A percentile compares a stretch with the other conserved stretches of the same genome.
phyloP scores from a whole-genome alignment of 1,140 invertebrate species.

The Xylocopa sonorina region DNA sequence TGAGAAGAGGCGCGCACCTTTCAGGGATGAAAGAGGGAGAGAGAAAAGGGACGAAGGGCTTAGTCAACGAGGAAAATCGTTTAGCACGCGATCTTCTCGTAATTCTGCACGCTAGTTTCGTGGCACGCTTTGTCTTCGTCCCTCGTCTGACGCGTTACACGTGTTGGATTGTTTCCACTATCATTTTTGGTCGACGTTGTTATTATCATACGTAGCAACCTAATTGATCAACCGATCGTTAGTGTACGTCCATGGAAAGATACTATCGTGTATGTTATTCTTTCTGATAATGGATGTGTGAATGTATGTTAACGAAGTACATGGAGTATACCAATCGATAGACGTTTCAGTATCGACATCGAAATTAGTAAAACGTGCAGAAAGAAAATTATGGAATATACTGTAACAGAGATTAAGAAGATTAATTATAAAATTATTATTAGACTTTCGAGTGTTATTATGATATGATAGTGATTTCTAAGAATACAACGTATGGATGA shows the following conservation, averaged over 20 bases:
- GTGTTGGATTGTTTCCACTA: slow-evolving; percentile 60
- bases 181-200: slow-evolving; percentile 40
- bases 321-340: too few species aligned
- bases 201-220: slow-evolving; percentile 56
- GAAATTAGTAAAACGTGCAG: too few species aligned
- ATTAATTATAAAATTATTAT: too few species aligned
- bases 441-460: too few species aligned
- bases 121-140: slow-evolving; percentile 65
- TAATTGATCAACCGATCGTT: slow-evolving; percentile 74
- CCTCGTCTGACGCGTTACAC: slow-evolving; percentile 61
- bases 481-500: too few species aligned
- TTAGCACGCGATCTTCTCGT: slow-evolving; percentile 80
- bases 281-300: too few species aligned
- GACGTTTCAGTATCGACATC: too few species aligned
- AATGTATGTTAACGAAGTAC: too few species aligned
- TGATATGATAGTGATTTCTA: too few species aligned
- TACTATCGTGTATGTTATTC: background rate
- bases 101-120: slow-evolving; percentile 72
- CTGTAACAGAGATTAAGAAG: too few species aligned
- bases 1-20: background rate
- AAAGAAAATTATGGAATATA: too few species aligned
- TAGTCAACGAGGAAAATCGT: slow-evolving; percentile 65
- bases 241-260: slow-evolving; percentile 3
- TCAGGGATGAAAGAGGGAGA: background rate
- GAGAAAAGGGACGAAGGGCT: slow-evolving; percentile 21